These are phyloP conservation scores for Clunio marinus DNA, from an alignment of 2,888 invertebrate species.

Conservation along the genomic window DNA sequence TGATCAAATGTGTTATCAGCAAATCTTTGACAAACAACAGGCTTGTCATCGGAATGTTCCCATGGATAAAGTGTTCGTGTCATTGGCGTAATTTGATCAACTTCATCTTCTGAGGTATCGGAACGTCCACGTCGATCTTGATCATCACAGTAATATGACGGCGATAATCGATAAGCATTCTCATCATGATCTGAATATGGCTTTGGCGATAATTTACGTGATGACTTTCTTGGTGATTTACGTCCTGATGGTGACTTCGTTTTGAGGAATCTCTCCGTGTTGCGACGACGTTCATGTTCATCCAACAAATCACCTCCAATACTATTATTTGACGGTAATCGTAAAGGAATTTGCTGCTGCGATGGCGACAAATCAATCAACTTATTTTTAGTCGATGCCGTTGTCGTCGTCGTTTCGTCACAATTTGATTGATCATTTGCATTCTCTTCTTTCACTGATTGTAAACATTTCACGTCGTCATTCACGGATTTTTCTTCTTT, in stretches of 20 bases:
- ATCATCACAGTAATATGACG: constrained; percentile 41
- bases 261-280: constrained; percentile 61
- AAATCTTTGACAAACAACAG: constrained; percentile 51
- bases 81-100: constrained; percentile 39
- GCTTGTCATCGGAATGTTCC: constrained; percentile 47
- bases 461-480: background rate
- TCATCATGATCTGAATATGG: constrained; percentile 45
- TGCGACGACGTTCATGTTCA: constrained; percentile 61
- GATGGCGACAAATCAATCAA: constrained; percentile 46
- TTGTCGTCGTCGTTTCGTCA: too few relatives aligned
- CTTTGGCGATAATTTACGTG: constrained; percentile 46
- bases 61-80: constrained; percentile 44
- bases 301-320: constrained; percentile 57
- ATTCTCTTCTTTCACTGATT: constrained; percentile 44
- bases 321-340: constrained; percentile 41
- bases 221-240: constrained; percentile 51
- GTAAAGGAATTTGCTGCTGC: constrained; percentile 42
- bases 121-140: constrained; percentile 45
- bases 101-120: background rate
- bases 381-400: constrained; percentile 42
- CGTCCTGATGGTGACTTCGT: constrained; percentile 58
- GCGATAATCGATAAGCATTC: constrained; percentile 47
- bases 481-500: background rate
- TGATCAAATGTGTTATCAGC: constrained; percentile 47
- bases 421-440: constrained; percentile 33